Conservation (phyloP, 1,140 invertebrate species). For the Drosophila pachea region DNA sequence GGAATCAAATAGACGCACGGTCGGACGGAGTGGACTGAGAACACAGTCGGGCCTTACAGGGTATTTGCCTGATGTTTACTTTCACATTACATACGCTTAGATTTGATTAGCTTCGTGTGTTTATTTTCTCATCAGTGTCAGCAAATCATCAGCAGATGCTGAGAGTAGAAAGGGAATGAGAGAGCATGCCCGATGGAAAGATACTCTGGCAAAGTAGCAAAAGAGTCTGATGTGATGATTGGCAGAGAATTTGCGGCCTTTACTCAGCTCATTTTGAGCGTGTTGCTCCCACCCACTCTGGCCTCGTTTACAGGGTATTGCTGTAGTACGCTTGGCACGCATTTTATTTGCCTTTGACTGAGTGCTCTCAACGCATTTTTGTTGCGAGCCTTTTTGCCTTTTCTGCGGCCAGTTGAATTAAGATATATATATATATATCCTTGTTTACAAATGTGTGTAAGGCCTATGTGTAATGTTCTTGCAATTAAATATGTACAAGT, state of each 20-base stretch:
- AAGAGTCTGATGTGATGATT: too few relatives aligned
- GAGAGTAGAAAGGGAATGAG: not conserved
- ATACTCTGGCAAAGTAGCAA: not conserved
- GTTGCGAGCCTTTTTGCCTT: conserved; percentile 39
- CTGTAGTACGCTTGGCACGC: conserved; percentile 51
- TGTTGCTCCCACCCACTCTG: not conserved
- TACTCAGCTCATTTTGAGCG: not conserved
- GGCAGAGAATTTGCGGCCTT: too few relatives aligned
- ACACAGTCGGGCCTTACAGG: conserved; percentile 1
- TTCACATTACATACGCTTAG: conserved; percentile 71
- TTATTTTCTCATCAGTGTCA: conserved; percentile 63
- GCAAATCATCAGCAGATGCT: conserved; percentile 9
- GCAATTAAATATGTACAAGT: conserved; percentile 61
- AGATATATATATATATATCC: conserved; percentile 52
- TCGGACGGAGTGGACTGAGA: not conserved
- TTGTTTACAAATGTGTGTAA: conserved; percentile 16
- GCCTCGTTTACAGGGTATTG: conserved; percentile 19
- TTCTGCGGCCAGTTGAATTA: conserved; percentile 58
- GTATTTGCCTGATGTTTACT: conserved; percentile 58
- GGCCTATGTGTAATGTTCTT: conserved; percentile 45
- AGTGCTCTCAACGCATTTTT: conserved; percentile 26
- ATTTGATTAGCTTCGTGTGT: conserved; percentile 66
- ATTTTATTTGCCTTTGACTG: conserved; percentile 44
- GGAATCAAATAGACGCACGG: conserved; percentile 8
- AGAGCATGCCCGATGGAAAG: not conserved